Evolutionary conservation across 2,113 vertebrate genomes (phyloP).

Genomic region (Otocyon megalotis): DNA sequence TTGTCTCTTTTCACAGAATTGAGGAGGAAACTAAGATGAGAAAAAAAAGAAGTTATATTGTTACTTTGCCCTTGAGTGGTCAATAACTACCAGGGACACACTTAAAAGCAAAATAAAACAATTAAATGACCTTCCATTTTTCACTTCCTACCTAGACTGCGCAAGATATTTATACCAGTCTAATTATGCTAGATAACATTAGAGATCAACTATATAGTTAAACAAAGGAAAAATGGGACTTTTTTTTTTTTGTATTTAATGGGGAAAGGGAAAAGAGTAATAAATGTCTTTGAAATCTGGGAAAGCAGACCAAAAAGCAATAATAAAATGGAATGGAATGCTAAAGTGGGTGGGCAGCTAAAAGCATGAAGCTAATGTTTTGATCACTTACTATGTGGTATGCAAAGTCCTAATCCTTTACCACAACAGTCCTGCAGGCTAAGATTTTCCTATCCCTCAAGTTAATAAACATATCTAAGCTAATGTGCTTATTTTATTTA

Average conservation of each 20-base stretch:
- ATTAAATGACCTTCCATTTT: neutral
- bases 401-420: neutral
- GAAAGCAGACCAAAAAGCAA: neutral
- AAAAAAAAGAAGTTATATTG: neutral
- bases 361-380: neutral
- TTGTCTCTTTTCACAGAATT: neutral
- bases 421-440: neutral
- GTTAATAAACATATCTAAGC: neutral
- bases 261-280: neutral
- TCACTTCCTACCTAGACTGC: neutral
- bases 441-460: neutral
- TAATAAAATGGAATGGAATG: neutral
- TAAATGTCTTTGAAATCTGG: neutral
- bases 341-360: neutral
- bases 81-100: neutral
- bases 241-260: neutral
- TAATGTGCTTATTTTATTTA: neutral
- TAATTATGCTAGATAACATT: neutral
- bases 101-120: neutral
- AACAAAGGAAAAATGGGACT: neutral
- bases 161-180: neutral
- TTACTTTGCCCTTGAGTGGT: neutral
- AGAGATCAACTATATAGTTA: neutral
- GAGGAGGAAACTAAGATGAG: neutral
- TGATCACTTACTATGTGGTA: neutral